Evolutionary conservation across 2,888 invertebrate species (phyloP), one percentile per base, ranked within the genome.

Genomic region (Fragum whitleyi): DNA sequence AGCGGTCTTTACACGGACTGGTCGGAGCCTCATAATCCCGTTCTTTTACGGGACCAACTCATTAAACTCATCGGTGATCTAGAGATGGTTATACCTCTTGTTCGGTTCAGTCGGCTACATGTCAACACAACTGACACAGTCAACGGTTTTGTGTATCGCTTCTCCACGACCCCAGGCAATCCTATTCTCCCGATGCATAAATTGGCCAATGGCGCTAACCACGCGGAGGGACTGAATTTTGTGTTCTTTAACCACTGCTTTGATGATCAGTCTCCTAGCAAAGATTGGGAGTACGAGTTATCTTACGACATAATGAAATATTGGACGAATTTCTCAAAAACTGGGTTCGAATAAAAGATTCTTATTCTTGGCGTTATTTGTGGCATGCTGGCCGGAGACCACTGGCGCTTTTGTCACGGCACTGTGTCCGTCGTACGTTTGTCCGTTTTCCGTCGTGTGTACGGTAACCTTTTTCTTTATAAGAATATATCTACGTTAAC

Each of bases 151-250:
- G 32, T 39, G 7, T 61, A 61, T 26, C 14, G 39, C 5, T 70
- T 70, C 14, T 28, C 23, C 5, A 14, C 59, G 9, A 28, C 19
- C 21, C 61, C 59, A 16, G 26, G 39, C 5, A 72, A 28, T 3
- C 55, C 72, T 0, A 21, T 72, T 9, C 6, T 86, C 0, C 76
- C 47, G 29, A 87, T 80, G 53, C 86, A 89, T 1, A 89, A 5
- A 39, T 74, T 79, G 74, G 90, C 90, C 90, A 87, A 86, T 75
- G 91, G 91, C 7, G 89, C 90, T 19, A 89, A 90, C 86, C 92
- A 92, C 61, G 92, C 89, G 1, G 90, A 91, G 59, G 92, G 93
- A 69, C 84, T 93, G 1, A 89, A 90, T 42, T 88, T 88, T 55
- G 87, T 92, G 19, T 92, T 92, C 74, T 92, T 92, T 21, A 75